Conservation (phyloP, 1,140 invertebrate genomes). For the Aphis gossypii region DNA sequence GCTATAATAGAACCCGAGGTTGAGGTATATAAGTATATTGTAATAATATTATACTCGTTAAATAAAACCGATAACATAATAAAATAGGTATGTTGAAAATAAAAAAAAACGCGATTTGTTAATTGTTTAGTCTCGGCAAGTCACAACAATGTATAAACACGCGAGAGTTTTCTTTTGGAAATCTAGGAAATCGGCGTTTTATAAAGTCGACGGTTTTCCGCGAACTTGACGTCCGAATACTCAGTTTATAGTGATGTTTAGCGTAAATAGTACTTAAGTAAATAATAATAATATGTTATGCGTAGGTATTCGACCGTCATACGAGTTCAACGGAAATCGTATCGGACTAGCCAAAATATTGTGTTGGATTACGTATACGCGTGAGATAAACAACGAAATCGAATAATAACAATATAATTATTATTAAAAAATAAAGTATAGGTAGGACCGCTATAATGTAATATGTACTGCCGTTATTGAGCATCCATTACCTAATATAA, state of each 20-base stretch:
- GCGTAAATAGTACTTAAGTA: not conserved
- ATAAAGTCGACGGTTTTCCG: not conserved
- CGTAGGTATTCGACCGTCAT: not conserved
- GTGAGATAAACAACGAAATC: not conserved
- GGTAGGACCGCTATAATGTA: not conserved
- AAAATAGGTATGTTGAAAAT: not conserved
- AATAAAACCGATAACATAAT: not conserved
- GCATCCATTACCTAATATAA: not conserved
- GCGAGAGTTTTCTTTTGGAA: not conserved
- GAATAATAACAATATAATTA: not conserved
- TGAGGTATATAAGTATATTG: not conserved
- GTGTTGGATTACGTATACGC: not conserved
- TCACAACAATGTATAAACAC: not conserved
- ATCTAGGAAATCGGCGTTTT: not conserved
- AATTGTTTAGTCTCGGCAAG: not conserved
- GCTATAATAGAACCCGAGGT: not conserved
- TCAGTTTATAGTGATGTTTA: not conserved
- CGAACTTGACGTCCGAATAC: not conserved
- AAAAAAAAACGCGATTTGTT: not conserved
- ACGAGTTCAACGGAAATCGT: not conserved
- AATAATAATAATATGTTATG: constrained; percentile 3
- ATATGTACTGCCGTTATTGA: not conserved
- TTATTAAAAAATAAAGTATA: not conserved
- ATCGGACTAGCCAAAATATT: not conserved
- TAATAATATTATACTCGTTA: not conserved